Conservation (phyloP, 2,797 vertebrate species). For the Trematomus bernacchii region DNA sequence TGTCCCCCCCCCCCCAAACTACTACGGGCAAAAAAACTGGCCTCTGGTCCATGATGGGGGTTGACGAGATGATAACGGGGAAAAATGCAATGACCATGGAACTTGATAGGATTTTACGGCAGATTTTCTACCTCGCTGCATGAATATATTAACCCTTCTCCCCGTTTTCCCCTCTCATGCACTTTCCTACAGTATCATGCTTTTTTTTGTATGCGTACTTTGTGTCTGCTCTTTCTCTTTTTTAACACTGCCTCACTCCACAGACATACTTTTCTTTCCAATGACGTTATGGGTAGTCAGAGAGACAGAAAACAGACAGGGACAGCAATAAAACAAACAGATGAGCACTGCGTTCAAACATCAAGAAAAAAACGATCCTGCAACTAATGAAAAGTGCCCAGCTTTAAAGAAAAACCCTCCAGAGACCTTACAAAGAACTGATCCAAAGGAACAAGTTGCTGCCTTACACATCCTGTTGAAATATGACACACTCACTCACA, state of each 20-base stretch:
- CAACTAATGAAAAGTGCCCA: constrained; percentile 56
- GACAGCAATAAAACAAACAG: constrained; percentile 2
- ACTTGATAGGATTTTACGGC: constrained; percentile 67
- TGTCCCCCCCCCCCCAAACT: constrained; percentile 58
- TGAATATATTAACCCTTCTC: constrained; percentile 45
- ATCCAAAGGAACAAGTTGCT: constrained; percentile 70
- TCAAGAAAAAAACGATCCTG: constrained; percentile 24
- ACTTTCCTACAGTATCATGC: constrained; percentile 26
- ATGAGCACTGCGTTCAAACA: constrained; percentile 32
- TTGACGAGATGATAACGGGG: constrained; percentile 37
- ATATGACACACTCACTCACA: constrained; percentile 58
- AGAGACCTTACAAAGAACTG: constrained; percentile 44
- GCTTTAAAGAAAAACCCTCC: constrained; percentile 22
- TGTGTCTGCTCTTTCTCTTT: constrained; percentile 10
- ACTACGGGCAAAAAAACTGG: constrained; percentile 46
- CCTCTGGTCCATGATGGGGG: constrained; percentile 57
- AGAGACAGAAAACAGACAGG: constrained; percentile 2
- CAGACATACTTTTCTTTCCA: constrained; percentile 24
- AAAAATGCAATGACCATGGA: constrained; percentile 47
- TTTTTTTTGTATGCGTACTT: constrained; percentile 18
- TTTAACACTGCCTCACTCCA: constrained; percentile 16
- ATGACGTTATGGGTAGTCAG: constrained; percentile 9
- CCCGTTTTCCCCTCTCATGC: constrained; percentile 13
- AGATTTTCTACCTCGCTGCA: constrained; percentile 59
- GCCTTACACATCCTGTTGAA: constrained; percentile 63